Evolutionary conservation across 2,888 invertebrate genomes (phyloP).

Genomic region (Trilocha varians): DNA sequence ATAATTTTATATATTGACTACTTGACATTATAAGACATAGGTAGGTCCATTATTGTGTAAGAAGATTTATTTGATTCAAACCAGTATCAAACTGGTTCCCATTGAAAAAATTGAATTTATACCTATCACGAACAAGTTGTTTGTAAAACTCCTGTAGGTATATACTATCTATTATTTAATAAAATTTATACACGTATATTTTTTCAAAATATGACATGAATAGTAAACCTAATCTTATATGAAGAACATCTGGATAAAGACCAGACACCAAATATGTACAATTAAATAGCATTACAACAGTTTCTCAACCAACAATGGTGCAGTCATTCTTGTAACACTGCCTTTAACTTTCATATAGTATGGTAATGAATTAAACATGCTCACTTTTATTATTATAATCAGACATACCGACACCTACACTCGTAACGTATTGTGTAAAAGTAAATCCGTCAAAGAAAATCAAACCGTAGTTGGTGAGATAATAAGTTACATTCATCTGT

Average conservation of each 20-base stretch:
- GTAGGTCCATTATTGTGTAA: too few species aligned
- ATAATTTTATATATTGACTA: too few species aligned
- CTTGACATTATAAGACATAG: too few species aligned
- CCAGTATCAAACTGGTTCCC: too few species aligned
- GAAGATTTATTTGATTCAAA: too few species aligned
- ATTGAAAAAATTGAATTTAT: too few species aligned
- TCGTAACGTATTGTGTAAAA: neutral
- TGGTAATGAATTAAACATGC: neutral
- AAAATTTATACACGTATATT: too few species aligned
- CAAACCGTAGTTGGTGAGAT: conserved; percentile 3
- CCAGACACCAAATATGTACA: neutral
- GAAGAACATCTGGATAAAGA: neutral
- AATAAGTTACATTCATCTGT: conserved; percentile 13
- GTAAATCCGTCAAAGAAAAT: neutral
- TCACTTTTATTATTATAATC: neutral
- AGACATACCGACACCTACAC: neutral
- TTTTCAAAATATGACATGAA: too few species aligned
- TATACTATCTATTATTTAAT: too few species aligned
- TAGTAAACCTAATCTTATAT: too few species aligned
- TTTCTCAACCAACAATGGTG: neutral
- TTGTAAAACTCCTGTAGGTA: too few species aligned
- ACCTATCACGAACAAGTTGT: too few species aligned
- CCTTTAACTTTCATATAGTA: neutral
- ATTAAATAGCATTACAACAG: neutral
- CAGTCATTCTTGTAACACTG: neutral